phyloP scores from a whole-genome alignment of 2,113 vertebrate genomes.

The Gymnarchus niloticus region DNA sequence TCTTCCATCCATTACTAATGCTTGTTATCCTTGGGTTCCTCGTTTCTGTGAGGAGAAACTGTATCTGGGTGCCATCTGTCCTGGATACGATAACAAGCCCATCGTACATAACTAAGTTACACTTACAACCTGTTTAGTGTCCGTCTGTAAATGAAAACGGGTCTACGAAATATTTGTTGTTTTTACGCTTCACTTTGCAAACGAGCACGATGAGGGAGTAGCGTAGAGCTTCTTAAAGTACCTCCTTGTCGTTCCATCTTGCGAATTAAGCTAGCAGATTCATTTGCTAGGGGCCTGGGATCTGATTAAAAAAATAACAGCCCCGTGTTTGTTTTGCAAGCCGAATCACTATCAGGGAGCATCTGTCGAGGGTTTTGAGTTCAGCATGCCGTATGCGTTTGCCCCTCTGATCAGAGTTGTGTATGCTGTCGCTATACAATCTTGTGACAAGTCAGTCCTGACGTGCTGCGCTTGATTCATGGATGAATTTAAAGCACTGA shows the following conservation, averaged over 20 bases:
- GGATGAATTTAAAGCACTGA: neutral
- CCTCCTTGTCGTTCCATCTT: neutral
- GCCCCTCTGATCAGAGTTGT: neutral
- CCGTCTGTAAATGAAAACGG: neutral
- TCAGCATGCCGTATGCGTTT: neutral
- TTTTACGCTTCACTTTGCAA: neutral
- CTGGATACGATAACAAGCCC: neutral
- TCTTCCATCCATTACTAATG: neutral
- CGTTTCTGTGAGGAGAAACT: neutral
- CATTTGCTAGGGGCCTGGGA: neutral
- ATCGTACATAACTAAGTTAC: neutral
- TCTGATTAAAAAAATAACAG: conserved; percentile 11
- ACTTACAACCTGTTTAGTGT: neutral
- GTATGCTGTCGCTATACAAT: neutral
- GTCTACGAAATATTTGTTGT: neutral
- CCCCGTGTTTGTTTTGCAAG: neutral
- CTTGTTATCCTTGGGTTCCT: neutral
- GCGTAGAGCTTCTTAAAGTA: neutral
- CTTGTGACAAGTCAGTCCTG: neutral
- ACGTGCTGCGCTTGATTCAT: neutral
- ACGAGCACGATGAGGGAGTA: no score
- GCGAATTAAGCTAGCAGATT: neutral
- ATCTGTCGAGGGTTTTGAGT: conserved; percentile 1
- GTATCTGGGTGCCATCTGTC: neutral
- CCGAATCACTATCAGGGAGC: neutral